Conservation (phyloP, 2,888 invertebrate genomes). For the Stratiomys singularior region DNA sequence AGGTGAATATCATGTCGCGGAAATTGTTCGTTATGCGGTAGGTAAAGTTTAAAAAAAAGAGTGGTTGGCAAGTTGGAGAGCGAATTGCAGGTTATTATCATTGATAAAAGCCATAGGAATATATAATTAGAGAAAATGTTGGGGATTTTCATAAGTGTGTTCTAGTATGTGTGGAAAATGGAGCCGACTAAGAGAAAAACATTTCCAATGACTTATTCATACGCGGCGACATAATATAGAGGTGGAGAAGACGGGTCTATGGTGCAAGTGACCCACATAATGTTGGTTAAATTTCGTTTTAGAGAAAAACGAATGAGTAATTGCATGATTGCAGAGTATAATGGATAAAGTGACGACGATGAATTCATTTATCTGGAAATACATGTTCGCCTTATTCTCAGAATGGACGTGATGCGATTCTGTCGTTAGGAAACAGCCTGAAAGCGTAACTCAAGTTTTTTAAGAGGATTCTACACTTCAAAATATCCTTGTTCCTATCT, state of each 20-base stretch:
- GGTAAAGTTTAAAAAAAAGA: background rate
- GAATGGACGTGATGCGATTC: too few species aligned
- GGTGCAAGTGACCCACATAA: background rate
- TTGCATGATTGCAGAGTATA: background rate
- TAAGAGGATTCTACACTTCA: too few species aligned
- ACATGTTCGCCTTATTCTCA: too few species aligned
- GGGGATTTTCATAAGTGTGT: constrained; percentile 33
- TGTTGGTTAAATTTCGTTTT: constrained; percentile 1
- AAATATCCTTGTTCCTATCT: too few species aligned
- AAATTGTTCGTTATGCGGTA: constrained; percentile 33
- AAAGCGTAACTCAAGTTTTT: too few species aligned
- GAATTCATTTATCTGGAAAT: too few species aligned
- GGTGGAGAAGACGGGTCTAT: too few species aligned
- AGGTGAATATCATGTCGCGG: constrained; percentile 31
- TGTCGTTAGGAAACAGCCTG: too few species aligned
- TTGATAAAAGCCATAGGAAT: background rate
- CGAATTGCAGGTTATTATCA: constrained; percentile 25
- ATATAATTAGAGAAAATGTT: constrained; percentile 37
- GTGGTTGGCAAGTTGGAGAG: background rate
- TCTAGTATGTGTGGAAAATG: background rate
- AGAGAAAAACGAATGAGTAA: background rate
- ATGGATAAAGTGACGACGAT: too few species aligned
- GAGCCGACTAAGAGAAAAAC: background rate
- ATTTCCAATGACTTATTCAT: too few species aligned
- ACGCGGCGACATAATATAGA: too few species aligned